Conservation (phyloP, 2,113 vertebrate genomes). For the Vombatus ursinus region DNA sequence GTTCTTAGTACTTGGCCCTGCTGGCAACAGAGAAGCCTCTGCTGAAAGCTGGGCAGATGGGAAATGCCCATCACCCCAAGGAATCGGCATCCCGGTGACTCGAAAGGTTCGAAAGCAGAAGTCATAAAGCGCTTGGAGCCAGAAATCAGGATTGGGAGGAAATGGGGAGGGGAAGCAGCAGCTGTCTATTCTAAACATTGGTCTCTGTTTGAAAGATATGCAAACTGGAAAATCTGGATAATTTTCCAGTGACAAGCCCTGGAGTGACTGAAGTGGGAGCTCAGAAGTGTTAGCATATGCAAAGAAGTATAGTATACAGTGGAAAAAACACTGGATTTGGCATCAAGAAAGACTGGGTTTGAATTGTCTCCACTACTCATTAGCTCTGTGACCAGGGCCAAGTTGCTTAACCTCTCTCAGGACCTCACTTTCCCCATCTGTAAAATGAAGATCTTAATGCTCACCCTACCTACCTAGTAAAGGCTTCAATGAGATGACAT, state of each 20-base stretch:
- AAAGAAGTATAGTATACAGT: background rate
- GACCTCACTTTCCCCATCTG: background rate
- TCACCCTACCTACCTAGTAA: background rate
- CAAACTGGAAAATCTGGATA: background rate
- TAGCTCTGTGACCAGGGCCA: background rate
- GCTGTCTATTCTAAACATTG: constrained; percentile 6
- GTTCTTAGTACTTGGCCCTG: background rate
- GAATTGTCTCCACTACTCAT: background rate
- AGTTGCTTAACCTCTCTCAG: background rate
- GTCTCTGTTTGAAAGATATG: background rate
- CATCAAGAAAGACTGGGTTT: background rate
- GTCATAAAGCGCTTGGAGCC: background rate
- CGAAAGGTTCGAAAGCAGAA: background rate
- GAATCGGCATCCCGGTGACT: background rate
- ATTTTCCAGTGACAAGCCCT: constrained; percentile 14
- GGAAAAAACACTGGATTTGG: background rate
- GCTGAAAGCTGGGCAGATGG: background rate
- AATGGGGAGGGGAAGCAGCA: background rate
- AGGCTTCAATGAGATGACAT: background rate
- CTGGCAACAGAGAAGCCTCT: background rate
- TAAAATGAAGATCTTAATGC: background rate
- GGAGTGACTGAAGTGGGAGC: background rate
- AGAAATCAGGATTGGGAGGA: background rate
- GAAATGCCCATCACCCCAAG: background rate
- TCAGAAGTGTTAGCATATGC: background rate